These are phyloP conservation scores for Ariolimax columbianus DNA, from an alignment of 2,888 invertebrate genomes.

Conservation along the genomic window DNA sequence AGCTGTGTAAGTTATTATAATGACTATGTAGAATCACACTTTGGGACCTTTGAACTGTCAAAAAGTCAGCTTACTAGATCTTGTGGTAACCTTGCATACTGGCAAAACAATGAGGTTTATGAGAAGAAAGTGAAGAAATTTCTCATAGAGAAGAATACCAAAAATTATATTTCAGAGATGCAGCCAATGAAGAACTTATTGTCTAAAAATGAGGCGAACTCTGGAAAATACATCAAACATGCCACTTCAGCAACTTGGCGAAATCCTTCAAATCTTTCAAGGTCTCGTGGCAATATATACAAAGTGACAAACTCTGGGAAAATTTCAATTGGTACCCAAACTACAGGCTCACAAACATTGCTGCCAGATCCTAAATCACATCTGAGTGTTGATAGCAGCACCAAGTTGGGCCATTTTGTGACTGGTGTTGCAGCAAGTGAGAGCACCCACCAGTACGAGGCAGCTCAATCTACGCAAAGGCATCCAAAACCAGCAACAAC, in stretches of 20 bases:
- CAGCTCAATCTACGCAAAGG: slow-evolving; percentile 10
- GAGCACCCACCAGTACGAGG: background rate
- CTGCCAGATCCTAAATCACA: background rate
- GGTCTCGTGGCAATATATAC: background rate
- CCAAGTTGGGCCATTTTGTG: background rate
- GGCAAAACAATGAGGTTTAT: background rate
- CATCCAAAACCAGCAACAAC: background rate
- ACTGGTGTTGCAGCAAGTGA: background rate
- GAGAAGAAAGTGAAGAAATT: background rate
- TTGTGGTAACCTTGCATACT: slow-evolving; percentile 15
- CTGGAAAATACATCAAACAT: slow-evolving; percentile 32
- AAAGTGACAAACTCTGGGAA: background rate
- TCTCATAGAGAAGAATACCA: background rate
- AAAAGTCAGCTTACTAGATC: slow-evolving; percentile 13
- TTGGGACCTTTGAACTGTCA: background rate
- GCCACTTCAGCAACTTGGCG: background rate
- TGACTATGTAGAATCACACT: background rate
- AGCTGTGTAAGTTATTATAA: background rate
- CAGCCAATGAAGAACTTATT: background rate
- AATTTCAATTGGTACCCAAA: slow-evolving; percentile 37
- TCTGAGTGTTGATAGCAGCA: no score
- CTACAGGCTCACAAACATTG: slow-evolving; percentile 21
- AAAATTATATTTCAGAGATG: background rate
- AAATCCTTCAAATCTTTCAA: background rate
- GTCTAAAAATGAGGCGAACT: background rate